Base-by-base conservation (phyloP, 2,888 invertebrate genomes). In the Pasiphila rectangulata region DNA sequence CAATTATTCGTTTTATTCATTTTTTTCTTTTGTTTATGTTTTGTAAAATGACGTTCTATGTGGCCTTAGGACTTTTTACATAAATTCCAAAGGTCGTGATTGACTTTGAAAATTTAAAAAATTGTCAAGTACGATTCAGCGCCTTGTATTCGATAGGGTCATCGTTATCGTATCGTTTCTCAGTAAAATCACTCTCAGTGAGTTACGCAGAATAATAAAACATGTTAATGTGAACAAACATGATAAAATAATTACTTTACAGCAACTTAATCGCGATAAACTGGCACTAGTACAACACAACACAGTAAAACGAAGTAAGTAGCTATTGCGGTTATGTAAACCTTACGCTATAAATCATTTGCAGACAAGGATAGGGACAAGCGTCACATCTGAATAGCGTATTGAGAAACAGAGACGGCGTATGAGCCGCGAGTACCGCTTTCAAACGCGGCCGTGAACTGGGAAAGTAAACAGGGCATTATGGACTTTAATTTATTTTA, bases 231-330 rank as follows among this genome's bases (percentile, higher is more conserved):
- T 2, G 9, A 32, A 61, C 69, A 72, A 77, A 75, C 68, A 62
- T 72, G 75, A 76, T 75, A 75, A 75, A 76, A 79, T 79, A 76
- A 82, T 80, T 72, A 77, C 71, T 79, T 77, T 77, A 80, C 76
- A 69, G 71, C 75, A 64, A 72, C 75, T 75, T 81, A 77, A 81
- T 75, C 71, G 69, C 72, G 75, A 78, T 81, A 78, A 78, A 76
- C 72, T 70, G 72, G 67, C 67, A 64, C 64, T 64, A 64, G 64
- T 64, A 64, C 71, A 69, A 67, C 71, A n/a, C n/a, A n/a, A n/a
- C n/a, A n/a, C n/a, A n/a, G n/a, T n/a, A n/a, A n/a, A 17, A 75
- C 71, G 68, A 71, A 75, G 64, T 72, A 76, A 79, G 76, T 79
- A 80, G 77, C 77, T 67, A 57, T 65, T 61, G 64, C 67, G 67